Base-by-base conservation (phyloP, 1,140 invertebrate genomes). In the Diploscapter pachys region DNA sequence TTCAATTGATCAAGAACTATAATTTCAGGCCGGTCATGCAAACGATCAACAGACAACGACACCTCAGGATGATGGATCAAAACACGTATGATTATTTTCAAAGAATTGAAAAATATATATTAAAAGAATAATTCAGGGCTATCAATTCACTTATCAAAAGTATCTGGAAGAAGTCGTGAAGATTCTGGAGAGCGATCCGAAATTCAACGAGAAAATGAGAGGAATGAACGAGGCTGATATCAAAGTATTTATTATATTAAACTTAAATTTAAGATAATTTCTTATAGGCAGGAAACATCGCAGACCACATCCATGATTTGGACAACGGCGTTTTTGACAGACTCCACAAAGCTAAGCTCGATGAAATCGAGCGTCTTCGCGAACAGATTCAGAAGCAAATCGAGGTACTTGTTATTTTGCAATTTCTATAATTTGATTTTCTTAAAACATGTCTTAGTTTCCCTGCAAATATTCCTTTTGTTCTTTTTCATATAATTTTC, bases 111-210 rank as follows among this genome's bases (percentile, higher is more conserved):
- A 51, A 65, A 74, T 51, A 2, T 48, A 5, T 3, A n/a, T 67
- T 50, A 51, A 13, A 31, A 31, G 31, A 31, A 31, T 11, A 56
- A 63, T 83, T 80, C 48, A 85, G 81, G 49, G 71, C 2, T 84
- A 85, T 59, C 59, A 84, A 68, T 84, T 84, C 71, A 72, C 83
- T 6, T 84, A 84, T 71, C 80, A 72, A n/a, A 83, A 84, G 65
- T 85, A 85, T 65, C 66, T 85, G n/a, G 83, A 85, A 76, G 73
- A 83, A 56, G 83, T 85, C 0, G 82, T 85, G 3, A 84, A 85
- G 64, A 83, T 85, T 68, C 63, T 85, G 3, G 83, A 85, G 77
- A 78, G 68, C 49, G 80, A 85, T 59, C 84, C 84, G 4, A 80
- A 82, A 56, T 85, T 85, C 51, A 78, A 79, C 11, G 82, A 85